Base-by-base conservation (phyloP, 2,113 vertebrate species). In the Carassius carassius region DNA sequence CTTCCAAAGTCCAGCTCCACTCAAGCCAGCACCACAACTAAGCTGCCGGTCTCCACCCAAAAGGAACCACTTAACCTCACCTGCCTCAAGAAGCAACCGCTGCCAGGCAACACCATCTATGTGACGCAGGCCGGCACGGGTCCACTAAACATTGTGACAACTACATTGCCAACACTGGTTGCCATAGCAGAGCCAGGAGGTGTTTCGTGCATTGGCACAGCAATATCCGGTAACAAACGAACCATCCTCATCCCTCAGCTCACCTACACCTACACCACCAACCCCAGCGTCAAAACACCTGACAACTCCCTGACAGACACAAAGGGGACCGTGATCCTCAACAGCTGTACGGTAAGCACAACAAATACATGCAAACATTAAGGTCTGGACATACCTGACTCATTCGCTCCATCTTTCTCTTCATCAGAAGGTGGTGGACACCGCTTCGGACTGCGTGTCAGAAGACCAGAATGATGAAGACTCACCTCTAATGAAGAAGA, bases 231-330 rank as follows among this genome's bases (percentile, higher is more conserved):
- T 67, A 96, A 96, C 87, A 98, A 98, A 90, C 96, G 96, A 90
- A 97, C 98, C 90, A 98, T 99, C 92, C 96, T 99, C 92, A 99
- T 99, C 92, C 98, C 98, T 83, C 98, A 98, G 94, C 96, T 99
- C 91, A 97, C 98, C 86, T 99, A 99, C 79, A 97, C 96, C 1
- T 99, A 98, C 84, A 96, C 96, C n/a, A 82, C 58, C 19, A 82
- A 78, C 60, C 72, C 70, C 78, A 90, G 96, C n/a, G 7, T 49
- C 25, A 51, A 49, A 77, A 93, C 95, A 5, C 85, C 91, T n/a
- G 93, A 95, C 87, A 95, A 87, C 86, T 90, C 95, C 87, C 90
- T 94, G 0, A 93, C 95, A 88, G 89, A 93, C 93, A 70, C 91
- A 92, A 89, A 94, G 84, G 97, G 96, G 92, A 95, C 92, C 23